Evolutionary conservation across 2,888 invertebrate species (phyloP).

Genomic region (Aspidiotus destructor): DNA sequence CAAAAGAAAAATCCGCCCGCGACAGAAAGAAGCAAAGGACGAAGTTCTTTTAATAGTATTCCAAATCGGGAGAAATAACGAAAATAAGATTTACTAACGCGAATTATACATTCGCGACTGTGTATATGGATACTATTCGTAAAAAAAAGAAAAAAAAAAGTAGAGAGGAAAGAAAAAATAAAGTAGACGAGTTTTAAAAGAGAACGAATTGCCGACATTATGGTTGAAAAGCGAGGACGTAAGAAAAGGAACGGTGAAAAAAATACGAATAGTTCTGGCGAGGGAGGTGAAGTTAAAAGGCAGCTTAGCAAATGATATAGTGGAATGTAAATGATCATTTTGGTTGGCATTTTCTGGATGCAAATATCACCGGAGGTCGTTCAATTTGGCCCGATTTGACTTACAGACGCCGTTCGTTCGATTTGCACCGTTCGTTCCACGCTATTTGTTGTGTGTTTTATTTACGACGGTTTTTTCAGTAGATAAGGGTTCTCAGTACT

Average conservation of each 20-base stretch:
- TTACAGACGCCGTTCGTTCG: constrained; percentile 28
- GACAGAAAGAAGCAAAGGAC: too few species aligned
- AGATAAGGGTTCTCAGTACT: constrained; percentile 16
- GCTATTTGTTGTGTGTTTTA: constrained; percentile 26
- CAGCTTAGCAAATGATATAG: constrained; percentile 28
- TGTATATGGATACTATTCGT: constrained; percentile 4
- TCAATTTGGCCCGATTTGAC: constrained; percentile 32
- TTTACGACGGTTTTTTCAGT: constrained; percentile 14
- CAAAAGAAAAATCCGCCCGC: too few species aligned
- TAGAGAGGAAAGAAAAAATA: too few species aligned
- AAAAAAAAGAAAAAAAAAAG: constrained; percentile 13
- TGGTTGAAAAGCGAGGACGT: constrained; percentile 6
- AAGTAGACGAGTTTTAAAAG: not conserved
- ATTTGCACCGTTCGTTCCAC: constrained; percentile 31
- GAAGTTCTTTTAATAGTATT: too few species aligned
- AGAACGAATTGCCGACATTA: constrained; percentile 17
- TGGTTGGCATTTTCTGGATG: constrained; percentile 27
- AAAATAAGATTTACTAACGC: not conserved
- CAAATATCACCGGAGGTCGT: constrained; percentile 32
- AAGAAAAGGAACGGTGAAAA: constrained; percentile 1
- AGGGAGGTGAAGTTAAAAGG: constrained; percentile 2
- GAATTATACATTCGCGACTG: constrained; percentile 18
- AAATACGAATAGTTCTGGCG: too few species aligned
- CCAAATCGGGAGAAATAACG: too few species aligned
- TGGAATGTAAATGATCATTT: constrained; percentile 31